Conservation (phyloP, 2,888 invertebrate genomes). For the Sclerodermus sp. region DNA sequence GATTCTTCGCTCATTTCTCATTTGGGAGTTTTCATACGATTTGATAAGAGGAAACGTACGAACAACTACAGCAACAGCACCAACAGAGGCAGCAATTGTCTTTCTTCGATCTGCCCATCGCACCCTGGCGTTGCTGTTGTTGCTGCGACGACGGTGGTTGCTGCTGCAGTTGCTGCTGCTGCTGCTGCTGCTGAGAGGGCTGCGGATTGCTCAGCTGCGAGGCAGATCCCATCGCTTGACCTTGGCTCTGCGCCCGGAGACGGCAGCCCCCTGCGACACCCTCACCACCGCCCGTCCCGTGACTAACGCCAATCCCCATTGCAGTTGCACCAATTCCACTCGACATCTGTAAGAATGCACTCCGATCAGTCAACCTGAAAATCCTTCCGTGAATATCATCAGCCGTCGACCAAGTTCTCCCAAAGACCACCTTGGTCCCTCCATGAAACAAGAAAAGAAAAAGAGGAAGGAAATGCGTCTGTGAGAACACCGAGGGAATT, state of each 20-base stretch:
- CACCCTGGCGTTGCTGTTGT: conserved; percentile 50
- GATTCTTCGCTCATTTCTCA: too few species aligned
- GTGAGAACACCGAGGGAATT: too few species aligned
- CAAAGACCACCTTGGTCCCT: too few species aligned
- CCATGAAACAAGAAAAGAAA: too few species aligned
- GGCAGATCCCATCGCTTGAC: conserved; percentile 38
- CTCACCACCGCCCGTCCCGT: conserved; percentile 53
- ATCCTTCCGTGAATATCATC: too few species aligned
- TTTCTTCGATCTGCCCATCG: conserved; percentile 61
- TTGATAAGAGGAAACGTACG: conserved; percentile 44
- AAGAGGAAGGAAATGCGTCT: too few species aligned
- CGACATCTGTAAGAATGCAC: conserved; percentile 46
- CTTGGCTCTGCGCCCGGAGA: conserved; percentile 49
- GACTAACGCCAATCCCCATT: conserved; percentile 55
- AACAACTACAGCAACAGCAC: conserved; percentile 66
- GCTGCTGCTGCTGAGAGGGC: conserved; percentile 34
- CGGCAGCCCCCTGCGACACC: conserved; percentile 48
- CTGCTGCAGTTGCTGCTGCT: conserved; percentile 26
- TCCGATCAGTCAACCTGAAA: too few species aligned
- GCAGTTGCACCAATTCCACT: conserved; percentile 54
- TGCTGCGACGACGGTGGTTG: conserved; percentile 42
- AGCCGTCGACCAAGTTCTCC: too few species aligned
- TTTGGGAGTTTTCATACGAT: not conserved
- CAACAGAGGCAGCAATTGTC: conserved; percentile 66
- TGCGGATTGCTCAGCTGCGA: conserved; percentile 39